Percentiles rank a stretch among this genome's conserved stretches.
phyloP scores from a whole-genome alignment of 1,140 invertebrate genomes.

The Heliothis virescens region DNA sequence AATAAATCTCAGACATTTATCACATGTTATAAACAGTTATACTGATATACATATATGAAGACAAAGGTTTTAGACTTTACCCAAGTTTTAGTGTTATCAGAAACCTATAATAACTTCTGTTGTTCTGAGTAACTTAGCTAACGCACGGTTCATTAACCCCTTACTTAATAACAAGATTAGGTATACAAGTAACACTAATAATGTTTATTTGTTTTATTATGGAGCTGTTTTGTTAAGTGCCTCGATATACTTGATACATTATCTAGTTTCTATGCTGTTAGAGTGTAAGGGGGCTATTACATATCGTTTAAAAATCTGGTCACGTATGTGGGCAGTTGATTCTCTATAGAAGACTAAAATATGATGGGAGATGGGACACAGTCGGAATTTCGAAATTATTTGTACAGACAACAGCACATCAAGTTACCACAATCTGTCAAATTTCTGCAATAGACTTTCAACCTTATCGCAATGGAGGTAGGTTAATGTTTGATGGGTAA shows the following conservation, averaged over 20 bases:
- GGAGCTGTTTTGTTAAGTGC: background rate
- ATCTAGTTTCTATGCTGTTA: too few species aligned
- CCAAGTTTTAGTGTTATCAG: background rate
- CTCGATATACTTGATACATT: too few species aligned
- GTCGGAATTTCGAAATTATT: background rate
- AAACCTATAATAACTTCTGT: slow-evolving; percentile 3
- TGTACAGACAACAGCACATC: too few species aligned
- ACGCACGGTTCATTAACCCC: slow-evolving; percentile 10
- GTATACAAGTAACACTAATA: background rate
- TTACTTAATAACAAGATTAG: background rate
- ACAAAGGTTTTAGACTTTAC: background rate
- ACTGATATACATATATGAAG: background rate
- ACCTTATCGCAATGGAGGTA: too few species aligned
- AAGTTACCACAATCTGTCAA: too few species aligned
- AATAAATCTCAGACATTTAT: too few species aligned
- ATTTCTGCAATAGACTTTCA: too few species aligned
- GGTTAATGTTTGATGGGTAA: too few species aligned
- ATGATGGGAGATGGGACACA: background rate
- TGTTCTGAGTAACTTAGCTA: background rate
- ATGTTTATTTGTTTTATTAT: slow-evolving; percentile 27
- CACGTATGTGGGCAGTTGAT: too few species aligned
- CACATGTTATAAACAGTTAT: background rate
- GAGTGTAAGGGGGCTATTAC: too few species aligned
- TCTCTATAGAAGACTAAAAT: background rate
- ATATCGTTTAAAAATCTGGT: too few species aligned